A percentile compares a stretch with the other conserved stretches of the same genome.
Conservation (phyloP, 2,888 invertebrate species). For the Adelphocoris suturalis region DNA sequence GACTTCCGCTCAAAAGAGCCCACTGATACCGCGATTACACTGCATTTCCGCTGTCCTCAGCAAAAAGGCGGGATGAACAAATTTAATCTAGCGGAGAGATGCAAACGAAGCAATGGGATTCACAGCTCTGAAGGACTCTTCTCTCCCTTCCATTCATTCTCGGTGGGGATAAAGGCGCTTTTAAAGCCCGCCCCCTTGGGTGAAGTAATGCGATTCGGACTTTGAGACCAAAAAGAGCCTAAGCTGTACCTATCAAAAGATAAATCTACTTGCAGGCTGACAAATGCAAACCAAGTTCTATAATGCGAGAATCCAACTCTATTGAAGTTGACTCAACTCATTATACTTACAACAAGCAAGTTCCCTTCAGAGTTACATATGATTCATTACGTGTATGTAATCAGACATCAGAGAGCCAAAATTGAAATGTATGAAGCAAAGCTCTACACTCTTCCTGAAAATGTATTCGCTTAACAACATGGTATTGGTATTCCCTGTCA, state of each 20-base stretch:
- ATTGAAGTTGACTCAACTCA: neutral
- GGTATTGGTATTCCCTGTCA: no score
- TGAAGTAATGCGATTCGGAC: neutral
- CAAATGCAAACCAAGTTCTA: neutral
- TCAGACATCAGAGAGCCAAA: no score
- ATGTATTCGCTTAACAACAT: no score
- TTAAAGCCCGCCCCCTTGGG: neutral
- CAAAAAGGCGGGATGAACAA: neutral
- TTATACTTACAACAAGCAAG: no score
- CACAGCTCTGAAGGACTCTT: neutral
- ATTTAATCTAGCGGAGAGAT: constrained; percentile 28
- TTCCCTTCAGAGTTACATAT: no score
- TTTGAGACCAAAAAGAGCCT: neutral
- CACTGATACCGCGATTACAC: neutral
- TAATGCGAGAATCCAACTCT: neutral
- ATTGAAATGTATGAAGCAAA: no score
- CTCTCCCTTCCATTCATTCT: neutral
- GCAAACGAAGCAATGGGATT: constrained; percentile 32
- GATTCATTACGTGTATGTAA: no score
- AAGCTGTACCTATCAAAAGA: neutral
- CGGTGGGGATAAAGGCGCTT: neutral
- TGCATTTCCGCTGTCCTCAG: constrained; percentile 17
- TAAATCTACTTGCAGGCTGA: neutral
- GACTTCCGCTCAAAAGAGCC: neutral
- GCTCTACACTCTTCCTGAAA: no score